A percentile compares a stretch with the other conserved stretches of the same genome.
These are phyloP conservation scores for Andrena camellia DNA, from an alignment of 2,888 invertebrate genomes.

Conservation along the genomic window DNA sequence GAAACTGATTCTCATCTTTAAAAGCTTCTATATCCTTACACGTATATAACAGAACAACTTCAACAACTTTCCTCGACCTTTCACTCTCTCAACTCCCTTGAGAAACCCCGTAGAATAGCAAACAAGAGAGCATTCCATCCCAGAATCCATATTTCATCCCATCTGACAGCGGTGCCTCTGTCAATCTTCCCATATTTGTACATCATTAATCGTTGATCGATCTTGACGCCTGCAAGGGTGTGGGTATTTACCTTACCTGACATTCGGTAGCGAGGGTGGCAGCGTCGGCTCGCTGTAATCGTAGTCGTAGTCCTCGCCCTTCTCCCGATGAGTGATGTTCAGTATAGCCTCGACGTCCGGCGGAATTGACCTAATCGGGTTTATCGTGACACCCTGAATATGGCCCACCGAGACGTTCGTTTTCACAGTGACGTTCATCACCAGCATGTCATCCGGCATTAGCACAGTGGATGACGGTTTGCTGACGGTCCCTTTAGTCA, in stretches of 20 bases:
- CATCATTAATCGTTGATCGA: neutral
- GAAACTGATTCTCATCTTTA: too few species aligned
- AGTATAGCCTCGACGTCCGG: slow-evolving; percentile 85
- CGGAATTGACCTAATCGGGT: slow-evolving; percentile 83
- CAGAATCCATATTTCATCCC: too few species aligned
- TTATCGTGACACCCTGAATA: slow-evolving; percentile 85
- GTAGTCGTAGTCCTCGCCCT: slow-evolving; percentile 89
- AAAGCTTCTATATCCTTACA: neutral
- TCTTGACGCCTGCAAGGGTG: neutral
- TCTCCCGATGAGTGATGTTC: slow-evolving; percentile 86
- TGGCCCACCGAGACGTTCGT: slow-evolving; percentile 84
- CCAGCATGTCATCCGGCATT: slow-evolving; percentile 86
- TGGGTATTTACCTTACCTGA: slow-evolving; percentile 87
- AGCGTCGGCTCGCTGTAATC: slow-evolving; percentile 90
- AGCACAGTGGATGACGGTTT: slow-evolving; percentile 76
- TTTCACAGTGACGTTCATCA: slow-evolving; percentile 87
- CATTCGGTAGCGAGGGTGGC: slow-evolving; percentile 93
- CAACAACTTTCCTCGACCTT: too few species aligned
- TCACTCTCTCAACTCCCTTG: too few species aligned
- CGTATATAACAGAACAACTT: neutral
- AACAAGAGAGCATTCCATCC: too few species aligned
- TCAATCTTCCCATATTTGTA: neutral
- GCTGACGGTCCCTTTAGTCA: slow-evolving; percentile 68
- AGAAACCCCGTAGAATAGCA: too few species aligned
- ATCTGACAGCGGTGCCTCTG: neutral